Conservation (phyloP, 2,888 invertebrate genomes). For the Apotomis betuletana region DNA sequence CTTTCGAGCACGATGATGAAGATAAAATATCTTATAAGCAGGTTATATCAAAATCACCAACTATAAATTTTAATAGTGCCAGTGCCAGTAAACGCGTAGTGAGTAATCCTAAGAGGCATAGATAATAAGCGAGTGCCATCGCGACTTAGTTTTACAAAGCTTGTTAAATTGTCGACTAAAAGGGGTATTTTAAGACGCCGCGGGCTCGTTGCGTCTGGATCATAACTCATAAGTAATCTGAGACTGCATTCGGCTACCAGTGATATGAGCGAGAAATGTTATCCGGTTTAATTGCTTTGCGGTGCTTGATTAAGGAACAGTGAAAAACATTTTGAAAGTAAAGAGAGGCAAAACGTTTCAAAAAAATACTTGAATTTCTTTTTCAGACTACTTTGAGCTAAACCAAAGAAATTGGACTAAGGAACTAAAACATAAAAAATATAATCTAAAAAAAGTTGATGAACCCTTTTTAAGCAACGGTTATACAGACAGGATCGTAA, state of each 20-base stretch:
- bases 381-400: too few species aligned
- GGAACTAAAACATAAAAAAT: too few species aligned
- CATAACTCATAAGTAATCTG: constrained; percentile 76
- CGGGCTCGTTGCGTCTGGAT: constrained; percentile 65
- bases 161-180: constrained; percentile 43
- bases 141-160: constrained; percentile 36
- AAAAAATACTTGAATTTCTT: too few species aligned
- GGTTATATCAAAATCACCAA: too few species aligned
- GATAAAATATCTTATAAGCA: too few species aligned
- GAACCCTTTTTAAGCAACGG: too few species aligned
- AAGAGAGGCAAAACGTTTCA: neutral
- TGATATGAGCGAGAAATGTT: constrained; percentile 56
- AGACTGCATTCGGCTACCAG: constrained; percentile 68
- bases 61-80: too few species aligned
- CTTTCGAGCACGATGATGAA: too few species aligned
- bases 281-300: constrained; percentile 31
- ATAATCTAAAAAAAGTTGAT: too few species aligned
- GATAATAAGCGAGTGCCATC: constrained; percentile 10
- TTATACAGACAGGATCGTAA: too few species aligned
- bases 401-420: too few species aligned
- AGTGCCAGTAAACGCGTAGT: neutral
- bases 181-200: constrained; percentile 51
- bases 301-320: constrained; percentile 22
- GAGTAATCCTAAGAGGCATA: neutral
- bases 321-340: neutral